phyloP scores from a whole-genome alignment of 35 echinoderm and acorn worm species.

The Apostichopus californicus region DNA sequence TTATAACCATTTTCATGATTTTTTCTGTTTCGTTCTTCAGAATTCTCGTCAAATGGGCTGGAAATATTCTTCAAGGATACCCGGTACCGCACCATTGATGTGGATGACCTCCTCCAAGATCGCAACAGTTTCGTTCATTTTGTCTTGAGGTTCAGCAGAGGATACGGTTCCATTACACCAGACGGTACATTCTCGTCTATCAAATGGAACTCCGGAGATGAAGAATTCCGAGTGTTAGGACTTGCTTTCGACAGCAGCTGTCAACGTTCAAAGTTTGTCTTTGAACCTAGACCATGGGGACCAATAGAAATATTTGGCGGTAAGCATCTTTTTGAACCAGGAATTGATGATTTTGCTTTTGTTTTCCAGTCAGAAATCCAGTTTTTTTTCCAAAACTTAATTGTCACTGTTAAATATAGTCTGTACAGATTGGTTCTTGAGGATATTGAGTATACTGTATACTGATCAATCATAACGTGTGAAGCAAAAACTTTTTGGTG shows the following conservation, averaged over 20 bases:
- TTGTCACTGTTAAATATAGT: no score
- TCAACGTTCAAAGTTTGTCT: neutral
- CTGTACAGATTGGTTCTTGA: no score
- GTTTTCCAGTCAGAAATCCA: no score
- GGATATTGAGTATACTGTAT: no score
- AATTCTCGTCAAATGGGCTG: neutral
- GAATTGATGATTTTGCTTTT: no score
- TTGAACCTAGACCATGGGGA: neutral
- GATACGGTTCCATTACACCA: neutral
- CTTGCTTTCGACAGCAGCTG: neutral
- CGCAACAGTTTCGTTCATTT: neutral
- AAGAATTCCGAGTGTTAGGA: neutral
- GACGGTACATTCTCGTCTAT: neutral
- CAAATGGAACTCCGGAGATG: neutral
- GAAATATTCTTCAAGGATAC: neutral
- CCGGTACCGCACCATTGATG: neutral
- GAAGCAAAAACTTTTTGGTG: no score
- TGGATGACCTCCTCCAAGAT: neutral
- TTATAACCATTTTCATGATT: no score
- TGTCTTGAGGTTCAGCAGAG: neutral
- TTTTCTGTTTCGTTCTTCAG: neutral
- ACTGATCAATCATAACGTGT: no score
- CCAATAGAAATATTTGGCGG: neutral
- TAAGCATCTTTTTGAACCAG: neutral
- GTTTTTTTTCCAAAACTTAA: no score